phyloP scores from a whole-genome alignment of 2,888 invertebrate species.

The Chymomyza amoena region DNA sequence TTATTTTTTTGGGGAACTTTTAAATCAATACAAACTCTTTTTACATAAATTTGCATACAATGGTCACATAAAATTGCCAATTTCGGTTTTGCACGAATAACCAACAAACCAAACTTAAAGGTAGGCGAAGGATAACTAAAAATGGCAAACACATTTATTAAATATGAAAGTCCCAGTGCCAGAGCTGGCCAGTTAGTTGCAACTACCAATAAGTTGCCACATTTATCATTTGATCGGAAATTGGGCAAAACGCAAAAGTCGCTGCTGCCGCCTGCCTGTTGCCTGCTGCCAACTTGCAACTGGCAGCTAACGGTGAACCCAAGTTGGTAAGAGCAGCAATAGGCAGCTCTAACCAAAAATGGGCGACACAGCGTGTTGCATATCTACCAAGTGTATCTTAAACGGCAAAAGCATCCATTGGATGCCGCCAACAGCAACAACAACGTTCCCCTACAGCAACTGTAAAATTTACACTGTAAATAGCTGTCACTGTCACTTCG shows the following conservation, averaged over 20 bases:
- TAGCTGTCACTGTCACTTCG: conserved; percentile 15
- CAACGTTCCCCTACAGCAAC: background rate
- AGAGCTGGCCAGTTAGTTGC: conserved; percentile 28
- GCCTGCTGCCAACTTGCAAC: conserved; percentile 21
- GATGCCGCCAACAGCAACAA: background rate
- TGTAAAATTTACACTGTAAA: conserved; percentile 14
- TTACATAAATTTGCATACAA: conserved; percentile 50
- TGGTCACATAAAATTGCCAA: conserved; percentile 5
- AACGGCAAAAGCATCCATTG: conserved; percentile 31
- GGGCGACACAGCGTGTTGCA: conserved; percentile 52
- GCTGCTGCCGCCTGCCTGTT: background rate
- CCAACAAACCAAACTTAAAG: conserved; percentile 1
- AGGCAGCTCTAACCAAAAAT: conserved; percentile 46
- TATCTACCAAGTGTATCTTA: conserved; percentile 58
- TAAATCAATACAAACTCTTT: background rate
- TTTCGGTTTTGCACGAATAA: background rate
- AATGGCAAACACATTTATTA: conserved; percentile 26
- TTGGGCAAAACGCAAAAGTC: conserved; percentile 37
- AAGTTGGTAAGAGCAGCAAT: conserved; percentile 15
- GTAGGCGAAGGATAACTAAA: conserved; percentile 10
- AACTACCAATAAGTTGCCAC: conserved; percentile 54
- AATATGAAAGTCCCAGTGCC: conserved; percentile 49
- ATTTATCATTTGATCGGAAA: conserved; percentile 54
- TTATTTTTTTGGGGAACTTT: background rate
- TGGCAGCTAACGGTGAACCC: conserved; percentile 41